Conservation (phyloP, 2,888 invertebrate genomes). For the Tenodera sinensis region DNA sequence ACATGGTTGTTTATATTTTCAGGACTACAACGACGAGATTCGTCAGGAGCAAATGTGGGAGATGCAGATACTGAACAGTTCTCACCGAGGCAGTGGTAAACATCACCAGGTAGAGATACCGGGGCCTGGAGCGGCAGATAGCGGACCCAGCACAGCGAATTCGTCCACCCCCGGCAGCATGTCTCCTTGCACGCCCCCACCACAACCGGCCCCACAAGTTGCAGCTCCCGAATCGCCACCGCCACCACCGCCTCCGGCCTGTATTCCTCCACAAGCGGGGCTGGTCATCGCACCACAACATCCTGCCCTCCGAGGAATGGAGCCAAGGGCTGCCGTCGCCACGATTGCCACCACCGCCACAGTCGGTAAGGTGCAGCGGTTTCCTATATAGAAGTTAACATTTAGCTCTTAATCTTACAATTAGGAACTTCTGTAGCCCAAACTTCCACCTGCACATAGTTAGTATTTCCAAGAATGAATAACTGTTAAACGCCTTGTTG, state of each 20-base stretch:
- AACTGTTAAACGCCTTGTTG: no score
- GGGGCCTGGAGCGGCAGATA: slow-evolving; percentile 15
- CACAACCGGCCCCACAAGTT: background rate
- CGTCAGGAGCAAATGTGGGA: slow-evolving; percentile 89
- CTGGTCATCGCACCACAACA: slow-evolving; percentile 14
- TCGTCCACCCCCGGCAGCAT: slow-evolving; percentile 30
- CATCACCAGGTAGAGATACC: background rate
- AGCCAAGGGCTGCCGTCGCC: slow-evolving; percentile 38
- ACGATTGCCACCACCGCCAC: slow-evolving; percentile 39
- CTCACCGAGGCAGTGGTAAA: slow-evolving; percentile 37
- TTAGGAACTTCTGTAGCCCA: no score
- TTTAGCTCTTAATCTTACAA: no score
- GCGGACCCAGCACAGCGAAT: slow-evolving; percentile 19
- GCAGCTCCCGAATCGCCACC: slow-evolving; percentile 36
- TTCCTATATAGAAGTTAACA: no score
- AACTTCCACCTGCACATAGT: no score
- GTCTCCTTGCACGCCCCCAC: slow-evolving; percentile 32
- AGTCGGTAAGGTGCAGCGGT: slow-evolving; percentile 33
- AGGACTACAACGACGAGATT: slow-evolving; percentile 91
- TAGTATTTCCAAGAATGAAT: no score
- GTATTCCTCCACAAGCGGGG: background rate
- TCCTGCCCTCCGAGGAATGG: slow-evolving; percentile 30
- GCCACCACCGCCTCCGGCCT: slow-evolving; percentile 37
- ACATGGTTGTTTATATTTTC: background rate
- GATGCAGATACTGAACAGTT: slow-evolving; percentile 75